phyloP scores from a whole-genome alignment of 2,113 vertebrate species.

The Struthio camelus region DNA sequence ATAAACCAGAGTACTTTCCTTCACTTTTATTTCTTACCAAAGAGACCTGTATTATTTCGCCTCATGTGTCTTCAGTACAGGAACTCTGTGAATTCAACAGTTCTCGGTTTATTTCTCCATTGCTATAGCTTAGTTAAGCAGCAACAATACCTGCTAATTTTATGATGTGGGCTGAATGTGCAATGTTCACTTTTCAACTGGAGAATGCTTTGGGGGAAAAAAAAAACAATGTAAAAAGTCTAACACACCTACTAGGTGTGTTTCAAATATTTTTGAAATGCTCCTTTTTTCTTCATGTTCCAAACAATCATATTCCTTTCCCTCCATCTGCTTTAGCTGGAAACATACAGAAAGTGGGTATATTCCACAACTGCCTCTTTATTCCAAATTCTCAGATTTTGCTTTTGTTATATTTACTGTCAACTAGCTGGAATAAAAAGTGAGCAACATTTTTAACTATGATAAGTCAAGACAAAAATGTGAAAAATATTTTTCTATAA shows the following conservation, averaged over 20 bases:
- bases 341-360: background rate
- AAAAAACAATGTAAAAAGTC: background rate
- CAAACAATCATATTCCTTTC: rapidly evolving
- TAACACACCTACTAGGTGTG: background rate
- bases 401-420: background rate
- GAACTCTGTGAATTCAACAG: background rate
- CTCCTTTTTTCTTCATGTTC: background rate
- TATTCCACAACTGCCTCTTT: background rate
- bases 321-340: background rate
- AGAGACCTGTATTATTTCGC: background rate
- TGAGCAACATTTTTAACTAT: background rate
- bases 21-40: conserved; percentile 1
- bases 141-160: background rate
- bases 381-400: background rate
- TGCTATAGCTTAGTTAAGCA: background rate
- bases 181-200: background rate
- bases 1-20: background rate
- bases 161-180: background rate
- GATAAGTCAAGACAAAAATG: background rate
- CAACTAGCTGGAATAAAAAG: background rate
- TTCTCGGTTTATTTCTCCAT: background rate
- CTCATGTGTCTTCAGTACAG: background rate
- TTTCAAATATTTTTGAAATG: background rate
- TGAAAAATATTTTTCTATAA: background rate
- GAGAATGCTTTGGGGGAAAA: background rate